phyloP scores from a whole-genome alignment of 2,113 vertebrate species.

The Campylomormyrus numenius region DNA sequence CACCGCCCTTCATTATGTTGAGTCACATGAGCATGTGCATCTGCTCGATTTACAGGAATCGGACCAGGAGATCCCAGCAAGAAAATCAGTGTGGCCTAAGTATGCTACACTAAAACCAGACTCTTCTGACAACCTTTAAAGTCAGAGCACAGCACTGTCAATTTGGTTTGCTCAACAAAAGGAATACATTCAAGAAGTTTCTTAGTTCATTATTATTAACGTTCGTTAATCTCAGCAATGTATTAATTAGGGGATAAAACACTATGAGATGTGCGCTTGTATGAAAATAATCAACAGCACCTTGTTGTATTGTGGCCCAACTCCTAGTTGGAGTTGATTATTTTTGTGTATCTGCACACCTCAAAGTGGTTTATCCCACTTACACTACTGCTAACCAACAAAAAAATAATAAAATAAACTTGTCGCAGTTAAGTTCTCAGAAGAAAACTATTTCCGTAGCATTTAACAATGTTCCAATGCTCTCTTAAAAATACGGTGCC shows the following conservation, averaged over 20 bases:
- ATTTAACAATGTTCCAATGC: background rate
- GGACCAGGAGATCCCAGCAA: slow-evolving; percentile 50
- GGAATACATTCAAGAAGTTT: background rate
- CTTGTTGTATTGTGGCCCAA: background rate
- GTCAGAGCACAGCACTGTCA: background rate
- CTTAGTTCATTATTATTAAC: background rate
- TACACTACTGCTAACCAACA: background rate
- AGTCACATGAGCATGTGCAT: slow-evolving; percentile 67
- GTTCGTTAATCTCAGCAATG: background rate
- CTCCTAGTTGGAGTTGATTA: background rate
- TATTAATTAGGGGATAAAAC: background rate
- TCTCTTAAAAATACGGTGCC: background rate
- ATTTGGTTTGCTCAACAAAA: background rate
- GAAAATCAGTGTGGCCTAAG: slow-evolving; percentile 78
- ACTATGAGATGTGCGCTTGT: background rate
- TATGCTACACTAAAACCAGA: slow-evolving; percentile 36
- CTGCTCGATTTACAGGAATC: slow-evolving; percentile 58
- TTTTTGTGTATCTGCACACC: background rate
- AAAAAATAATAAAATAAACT: background rate
- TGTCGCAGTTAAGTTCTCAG: background rate
- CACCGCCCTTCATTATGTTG: slow-evolving; percentile 81
- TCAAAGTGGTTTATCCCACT: background rate
- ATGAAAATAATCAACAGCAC: background rate
- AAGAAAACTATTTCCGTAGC: background rate
- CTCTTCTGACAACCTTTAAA: background rate